Evolutionary conservation across 2,888 invertebrate genomes (phyloP), one percentile per base, ranked within the genome.

Genomic region (Stenodera caucasica): DNA sequence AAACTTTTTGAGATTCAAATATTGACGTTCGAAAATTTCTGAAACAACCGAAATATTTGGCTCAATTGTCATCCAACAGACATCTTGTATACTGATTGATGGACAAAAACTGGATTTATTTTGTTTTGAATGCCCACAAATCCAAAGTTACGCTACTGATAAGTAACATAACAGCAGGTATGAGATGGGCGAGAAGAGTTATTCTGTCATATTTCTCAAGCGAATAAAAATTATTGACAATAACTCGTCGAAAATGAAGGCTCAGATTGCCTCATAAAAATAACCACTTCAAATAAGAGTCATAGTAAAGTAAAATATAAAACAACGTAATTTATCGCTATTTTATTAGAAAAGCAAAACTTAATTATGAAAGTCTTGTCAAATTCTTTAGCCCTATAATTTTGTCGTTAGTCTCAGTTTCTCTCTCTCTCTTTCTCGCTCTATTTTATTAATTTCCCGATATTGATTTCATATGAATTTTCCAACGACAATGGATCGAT

Each of bases 211-310:
- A 30, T 51, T 18, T 50, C 61, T 53, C 35, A 52, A 55, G 53
- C 45, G 49, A 53, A 62, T 58, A 58, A 58, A 58, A 62, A 62
- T 58, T 62, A 62, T 62, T 62, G 62, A 58, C 62, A 62, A 62
- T 62, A 62, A 62, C 62, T 49, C 37, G 21, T 11, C 21, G 53
- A 26, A 35, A 57, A 61, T 61, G 54, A 61, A 61, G 50, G 54
- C 30, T 53, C 51, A 18, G 58, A 62, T 62, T 58, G 58, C 26
- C 49, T 50, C 63, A 52, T 63, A 63, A 63, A 63, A 63, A 52
- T 26, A 45, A 40, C 23, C 45, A 45, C n/a, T 21, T 12, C 32
- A 11, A 32, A 14, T 21, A 21, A 40, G 15, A 40, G 45, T n/a
- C n/a, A n/a, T n/a, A 45, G 21, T 3, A 2, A 3, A 11, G 7